Percentiles rank a stretch among this genome's conserved stretches.
phyloP scores from a whole-genome alignment of 2,113 vertebrate genomes.

The Paralichthys olivaceus region DNA sequence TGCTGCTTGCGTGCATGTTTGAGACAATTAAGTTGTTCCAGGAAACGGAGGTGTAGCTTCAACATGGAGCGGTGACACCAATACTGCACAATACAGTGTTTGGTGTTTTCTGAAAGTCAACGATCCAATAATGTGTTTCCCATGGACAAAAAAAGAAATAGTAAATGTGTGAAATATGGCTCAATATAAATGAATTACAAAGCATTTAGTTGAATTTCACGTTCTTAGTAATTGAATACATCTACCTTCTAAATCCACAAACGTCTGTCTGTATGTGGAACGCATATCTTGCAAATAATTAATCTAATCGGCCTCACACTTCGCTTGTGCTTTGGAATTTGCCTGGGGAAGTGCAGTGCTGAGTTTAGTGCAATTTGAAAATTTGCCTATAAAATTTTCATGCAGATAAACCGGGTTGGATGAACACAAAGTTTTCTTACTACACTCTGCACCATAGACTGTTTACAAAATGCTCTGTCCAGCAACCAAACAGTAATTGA shows the following conservation, averaged over 20 bases:
- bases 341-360: not conserved
- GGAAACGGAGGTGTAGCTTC: slow-evolving; percentile 78
- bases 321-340: not conserved
- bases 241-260: not conserved
- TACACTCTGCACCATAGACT: too few relatives aligned
- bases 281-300: not conserved
- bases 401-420: too few relatives aligned
- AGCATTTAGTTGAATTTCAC: not conserved
- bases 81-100: slow-evolving; percentile 50
- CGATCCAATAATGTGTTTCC: slow-evolving; percentile 48
- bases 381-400: too few relatives aligned
- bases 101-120: slow-evolving; percentile 48
- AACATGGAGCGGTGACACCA: slow-evolving; percentile 67
- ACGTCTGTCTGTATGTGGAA: not conserved
- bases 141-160: slow-evolving; percentile 21
- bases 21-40: slow-evolving; percentile 84
- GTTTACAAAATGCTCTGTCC: too few relatives aligned
- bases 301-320: not conserved
- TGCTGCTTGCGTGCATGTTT: slow-evolving; percentile 74
- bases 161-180: slow-evolving; percentile 12
- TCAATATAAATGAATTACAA: slow-evolving; percentile 6
- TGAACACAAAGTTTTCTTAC: too few relatives aligned
- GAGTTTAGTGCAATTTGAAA: too few relatives aligned
- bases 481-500: too few relatives aligned
- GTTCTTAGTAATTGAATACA: not conserved